Evolutionary conservation across 2,113 vertebrate species (phyloP).

Genomic region (Dendropsophus ebraccatus): DNA sequence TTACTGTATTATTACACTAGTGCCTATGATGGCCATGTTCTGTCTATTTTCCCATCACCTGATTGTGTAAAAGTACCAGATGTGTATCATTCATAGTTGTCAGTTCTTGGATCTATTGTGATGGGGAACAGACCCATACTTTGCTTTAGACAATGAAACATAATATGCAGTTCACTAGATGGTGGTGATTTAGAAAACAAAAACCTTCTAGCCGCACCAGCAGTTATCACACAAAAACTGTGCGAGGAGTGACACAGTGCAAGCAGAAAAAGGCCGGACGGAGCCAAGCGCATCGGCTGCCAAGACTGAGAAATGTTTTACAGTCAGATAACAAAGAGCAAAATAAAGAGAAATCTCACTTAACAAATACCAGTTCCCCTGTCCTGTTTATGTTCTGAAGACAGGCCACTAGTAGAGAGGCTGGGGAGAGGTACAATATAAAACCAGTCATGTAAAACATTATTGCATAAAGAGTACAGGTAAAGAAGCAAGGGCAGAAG

Average conservation of each 20-base stretch:
- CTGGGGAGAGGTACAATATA: not conserved
- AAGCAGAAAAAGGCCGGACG: conserved; percentile 24
- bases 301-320: conserved; percentile 52
- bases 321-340: conserved; percentile 40
- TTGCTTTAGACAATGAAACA: not conserved
- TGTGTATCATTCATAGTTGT: too few species aligned
- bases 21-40: too few species aligned
- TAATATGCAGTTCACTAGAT: not conserved
- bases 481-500: conserved; percentile 27
- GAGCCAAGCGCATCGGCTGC: conserved; percentile 39
- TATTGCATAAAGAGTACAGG: not conserved
- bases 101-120: too few species aligned
- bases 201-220: not conserved
- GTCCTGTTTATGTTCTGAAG: conserved; percentile 24
- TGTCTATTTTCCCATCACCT: too few species aligned
- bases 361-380: conserved; percentile 46
- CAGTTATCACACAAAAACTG: conserved; percentile 21
- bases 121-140: not conserved
- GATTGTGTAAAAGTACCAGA: too few species aligned
- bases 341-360: conserved; percentile 44
- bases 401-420: not conserved
- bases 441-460: not conserved
- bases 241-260: conserved; percentile 5
- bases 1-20: too few species aligned
- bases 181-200: conserved; percentile 10